phyloP scores from a whole-genome alignment of 2,888 invertebrate genomes.

The Cephus pygmeus region DNA sequence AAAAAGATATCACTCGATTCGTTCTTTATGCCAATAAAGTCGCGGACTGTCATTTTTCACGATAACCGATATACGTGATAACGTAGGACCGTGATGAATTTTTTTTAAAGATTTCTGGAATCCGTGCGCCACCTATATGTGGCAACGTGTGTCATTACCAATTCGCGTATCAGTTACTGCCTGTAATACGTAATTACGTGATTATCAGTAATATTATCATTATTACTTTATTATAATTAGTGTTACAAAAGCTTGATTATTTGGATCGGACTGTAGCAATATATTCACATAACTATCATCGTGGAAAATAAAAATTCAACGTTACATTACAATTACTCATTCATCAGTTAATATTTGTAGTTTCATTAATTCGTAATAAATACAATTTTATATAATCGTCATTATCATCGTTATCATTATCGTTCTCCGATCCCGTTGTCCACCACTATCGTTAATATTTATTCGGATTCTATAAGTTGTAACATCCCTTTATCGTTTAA shows the following conservation, averaged over 20 bases:
- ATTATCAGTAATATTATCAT: constrained; percentile 52
- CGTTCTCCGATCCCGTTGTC: background rate
- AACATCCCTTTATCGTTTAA: no score
- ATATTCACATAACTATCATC: constrained; percentile 61
- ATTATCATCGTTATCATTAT: constrained; percentile 4
- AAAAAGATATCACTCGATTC: constrained; percentile 11
- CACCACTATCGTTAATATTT: background rate
- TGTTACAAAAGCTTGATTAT: constrained; percentile 65
- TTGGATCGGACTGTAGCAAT: constrained; percentile 66
- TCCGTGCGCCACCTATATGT: background rate
- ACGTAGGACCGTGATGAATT: background rate
- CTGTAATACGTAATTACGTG: constrained; percentile 50
- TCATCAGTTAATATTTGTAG: constrained; percentile 17
- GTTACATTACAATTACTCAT: constrained; percentile 53
- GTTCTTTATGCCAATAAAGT: background rate
- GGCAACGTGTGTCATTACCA: background rate
- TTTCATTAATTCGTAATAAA: constrained; percentile 36
- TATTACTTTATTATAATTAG: constrained; percentile 59
- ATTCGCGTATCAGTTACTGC: constrained; percentile 18
- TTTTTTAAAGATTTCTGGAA: background rate
- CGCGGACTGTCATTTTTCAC: no score
- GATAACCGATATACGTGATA: no score
- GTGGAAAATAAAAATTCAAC: constrained; percentile 63
- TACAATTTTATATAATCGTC: constrained; percentile 37
- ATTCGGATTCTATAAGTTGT: background rate